A percentile compares a stretch with the other conserved stretches of the same genome.
Conservation (phyloP, 2,888 invertebrate species). For the Drosophila crucigera region DNA sequence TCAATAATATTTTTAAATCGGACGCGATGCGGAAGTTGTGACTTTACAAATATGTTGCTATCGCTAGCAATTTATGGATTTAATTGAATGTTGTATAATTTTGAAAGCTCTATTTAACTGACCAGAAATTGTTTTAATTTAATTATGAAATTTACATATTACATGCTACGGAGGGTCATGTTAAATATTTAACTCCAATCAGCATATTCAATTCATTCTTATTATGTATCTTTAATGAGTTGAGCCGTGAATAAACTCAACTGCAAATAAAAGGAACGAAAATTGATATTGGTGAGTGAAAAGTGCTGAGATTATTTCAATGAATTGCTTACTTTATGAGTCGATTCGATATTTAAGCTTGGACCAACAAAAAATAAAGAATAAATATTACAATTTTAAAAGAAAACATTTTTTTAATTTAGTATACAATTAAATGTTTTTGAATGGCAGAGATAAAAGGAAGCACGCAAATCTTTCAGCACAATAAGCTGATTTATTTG, state of each 20-base stretch:
- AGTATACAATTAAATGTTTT: neutral
- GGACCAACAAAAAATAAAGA: neutral
- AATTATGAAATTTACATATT: constrained; percentile 32
- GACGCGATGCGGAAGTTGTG: constrained; percentile 22
- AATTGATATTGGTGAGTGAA: neutral
- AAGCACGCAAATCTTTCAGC: neutral
- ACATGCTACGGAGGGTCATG: constrained; percentile 5
- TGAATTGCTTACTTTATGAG: constrained; percentile 13
- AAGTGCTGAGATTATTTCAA: neutral
- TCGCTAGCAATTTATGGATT: constrained; percentile 26
- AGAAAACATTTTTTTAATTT: neutral
- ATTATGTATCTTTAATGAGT: constrained; percentile 25
- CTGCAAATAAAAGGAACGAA: neutral
- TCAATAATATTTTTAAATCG: constrained; percentile 24
- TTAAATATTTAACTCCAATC: constrained; percentile 9
- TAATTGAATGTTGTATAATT: constrained; percentile 32
- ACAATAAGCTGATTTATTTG: neutral
- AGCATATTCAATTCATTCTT: constrained; percentile 4
- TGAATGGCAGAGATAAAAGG: neutral
- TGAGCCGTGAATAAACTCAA: neutral
- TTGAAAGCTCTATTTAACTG: neutral
- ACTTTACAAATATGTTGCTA: constrained; percentile 37
- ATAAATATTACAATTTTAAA: neutral
- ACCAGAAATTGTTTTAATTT: constrained; percentile 28
- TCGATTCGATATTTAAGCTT: neutral